Base-by-base conservation (phyloP, 2,888 invertebrate species). In the Leptura quadrifasciata region DNA sequence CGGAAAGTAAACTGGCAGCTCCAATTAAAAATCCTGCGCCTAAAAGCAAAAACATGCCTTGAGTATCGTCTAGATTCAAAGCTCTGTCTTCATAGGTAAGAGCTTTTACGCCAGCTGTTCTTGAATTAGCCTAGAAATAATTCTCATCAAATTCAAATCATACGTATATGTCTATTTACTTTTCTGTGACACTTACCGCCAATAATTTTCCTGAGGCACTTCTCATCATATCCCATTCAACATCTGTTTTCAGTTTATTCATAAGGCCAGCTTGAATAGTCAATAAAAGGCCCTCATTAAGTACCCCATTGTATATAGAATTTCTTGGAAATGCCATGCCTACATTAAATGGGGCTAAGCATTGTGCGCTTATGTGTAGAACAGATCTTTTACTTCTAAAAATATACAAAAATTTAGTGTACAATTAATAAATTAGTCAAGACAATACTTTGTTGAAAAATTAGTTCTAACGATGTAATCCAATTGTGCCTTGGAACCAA, bases 1-100 rank as follows among this genome's bases (percentile, higher is more conserved):
- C 95, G 0, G 94, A 93, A 15, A 93, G 82, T 10, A 95, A 88
- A 3, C 93, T 92, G 2, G 92, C 89, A 0, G 90, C 91, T 4
- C 93, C 95, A 27, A 94, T 85, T 0, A 94, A 84, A 85, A 94
- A 94, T 0, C 96, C 96, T 57, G 93, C 91, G 5, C 91, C 94
- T 80, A 95, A 90, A 0, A 96, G 90, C 2, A 95, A 88, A 85
- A 95, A 95, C 94, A 95, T 95, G 10, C 96, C 96, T 88, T 95
- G 95, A 0, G 95, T 95, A 79, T 96, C 96, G 83, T 94, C 95
- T 35, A 95, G 89, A 0, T 94, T 93, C n/a, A 96, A 87, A 21
- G 94, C 93, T 77, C 94, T 91, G 85, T 96, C 95, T 87, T 94
- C 93, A 24, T 92, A 90, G 55, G 89, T 87, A 9, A 89, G 81